Evolutionary conservation across 1,140 invertebrate genomes (phyloP), one percentile per base, ranked within the genome.

Genomic region (Oedothorax gibbosus): DNA sequence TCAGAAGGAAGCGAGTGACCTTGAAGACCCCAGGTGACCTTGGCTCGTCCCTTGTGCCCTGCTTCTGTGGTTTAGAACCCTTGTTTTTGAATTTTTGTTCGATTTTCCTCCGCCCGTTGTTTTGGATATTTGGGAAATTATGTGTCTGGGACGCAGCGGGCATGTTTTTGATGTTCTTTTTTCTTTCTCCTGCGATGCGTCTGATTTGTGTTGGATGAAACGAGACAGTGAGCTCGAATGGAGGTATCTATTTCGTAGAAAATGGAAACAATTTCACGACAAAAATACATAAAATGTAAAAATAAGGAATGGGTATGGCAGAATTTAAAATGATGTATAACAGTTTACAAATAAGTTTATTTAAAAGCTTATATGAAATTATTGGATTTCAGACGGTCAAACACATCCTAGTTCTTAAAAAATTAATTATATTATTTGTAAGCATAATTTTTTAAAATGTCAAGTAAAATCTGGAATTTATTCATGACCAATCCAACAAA

Each of bases 1-100:
- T 82, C 80, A 82, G 80, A 71, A 71, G 20, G 35, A 72, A 35
- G n/a, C 11, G 54, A 71, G 54, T 81, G 78, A 81, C 78, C 78
- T 81, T 81, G 78, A 71, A 21, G 65, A 12, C 35, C 35, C 35
- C 35, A 35, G 35, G 35, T 18, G 35, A 57, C 66, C 53, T 51
- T 20, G 50, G 50, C n/a, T 51, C 21, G 57, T 54, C 57, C 66
- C 66, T 81, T 69, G 65, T 20, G 9, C n/a, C 35, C 18, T 57
- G 53, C 53, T 68, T 53, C 35, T 54, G 69, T 35, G 20, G 14
- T 5, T 9, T 21, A 35, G 53, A 12, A 10, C 77, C 8, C 62
- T 68, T 18, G 12, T 60, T 12, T 3, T 7, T n/a, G 15, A 51
- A 71, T n/a, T 51, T 68, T 65, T 14, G n/a, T 66, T 65, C n/a